phyloP scores from a whole-genome alignment of 1,140 invertebrate genomes.

The Cydia amplana region DNA sequence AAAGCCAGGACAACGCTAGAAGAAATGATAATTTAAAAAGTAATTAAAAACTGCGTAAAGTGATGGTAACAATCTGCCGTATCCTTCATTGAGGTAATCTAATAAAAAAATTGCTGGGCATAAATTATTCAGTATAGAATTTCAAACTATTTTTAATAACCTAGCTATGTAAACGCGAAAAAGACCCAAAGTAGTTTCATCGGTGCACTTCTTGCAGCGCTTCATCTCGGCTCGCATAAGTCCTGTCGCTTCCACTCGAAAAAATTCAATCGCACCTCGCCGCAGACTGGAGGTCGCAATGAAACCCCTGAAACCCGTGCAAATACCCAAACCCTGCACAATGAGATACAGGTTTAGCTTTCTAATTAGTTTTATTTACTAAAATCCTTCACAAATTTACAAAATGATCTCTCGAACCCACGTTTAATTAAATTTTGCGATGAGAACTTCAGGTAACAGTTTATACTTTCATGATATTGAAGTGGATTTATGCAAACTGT shows the following conservation, averaged over 20 bases:
- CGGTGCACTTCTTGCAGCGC: background rate
- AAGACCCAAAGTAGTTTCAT: background rate
- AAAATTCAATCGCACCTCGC: conserved; percentile 73
- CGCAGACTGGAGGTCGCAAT: conserved; percentile 65
- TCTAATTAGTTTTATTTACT: conserved; percentile 47
- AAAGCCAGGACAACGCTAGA: too few species aligned
- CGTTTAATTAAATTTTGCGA: conserved; percentile 5
- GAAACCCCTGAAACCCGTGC: conserved; percentile 70
- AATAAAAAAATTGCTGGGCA: too few species aligned
- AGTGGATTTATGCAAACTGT: background rate
- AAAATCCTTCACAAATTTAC: conserved; percentile 11
- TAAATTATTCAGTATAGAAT: background rate
- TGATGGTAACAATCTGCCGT: too few species aligned
- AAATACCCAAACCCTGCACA: conserved; percentile 58
- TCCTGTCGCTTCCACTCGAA: conserved; percentile 76
- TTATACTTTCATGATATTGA: background rate
- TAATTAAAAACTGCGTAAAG: too few species aligned
- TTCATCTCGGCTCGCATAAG: conserved; percentile 42
- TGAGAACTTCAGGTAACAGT: background rate
- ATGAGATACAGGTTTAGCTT: conserved; percentile 53
- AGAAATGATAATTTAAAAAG: too few species aligned
- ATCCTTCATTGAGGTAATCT: too few species aligned
- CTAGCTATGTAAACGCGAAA: too few species aligned
- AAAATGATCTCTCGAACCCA: background rate
- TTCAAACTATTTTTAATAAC: background rate